Conservation (phyloP, 2,888 invertebrate species). For the Pseudoips prasinana region DNA sequence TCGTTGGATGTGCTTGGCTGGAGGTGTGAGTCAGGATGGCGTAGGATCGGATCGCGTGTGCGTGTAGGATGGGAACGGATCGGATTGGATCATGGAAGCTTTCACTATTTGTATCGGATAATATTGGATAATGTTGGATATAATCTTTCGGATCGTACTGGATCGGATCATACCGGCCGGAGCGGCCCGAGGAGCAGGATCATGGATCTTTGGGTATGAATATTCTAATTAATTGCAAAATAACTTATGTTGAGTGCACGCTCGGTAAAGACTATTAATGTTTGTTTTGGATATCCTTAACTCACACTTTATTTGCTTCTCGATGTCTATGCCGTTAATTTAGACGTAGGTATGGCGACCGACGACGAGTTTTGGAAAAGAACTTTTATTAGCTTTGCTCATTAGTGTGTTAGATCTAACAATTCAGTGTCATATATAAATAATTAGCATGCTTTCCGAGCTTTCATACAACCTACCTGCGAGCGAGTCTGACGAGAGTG, state of each 20-base stretch:
- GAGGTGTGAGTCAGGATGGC: conserved; percentile 63
- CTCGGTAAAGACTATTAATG: conserved; percentile 59
- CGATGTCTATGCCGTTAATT: conserved; percentile 54
- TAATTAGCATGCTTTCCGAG: conserved; percentile 58
- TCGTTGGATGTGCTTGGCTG: conserved; percentile 70
- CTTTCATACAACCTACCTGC: conserved; percentile 41
- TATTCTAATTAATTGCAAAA: conserved; percentile 70
- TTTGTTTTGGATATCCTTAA: conserved; percentile 58
- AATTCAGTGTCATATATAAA: conserved; percentile 40
- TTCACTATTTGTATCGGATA: not conserved
- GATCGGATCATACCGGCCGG: conserved; percentile 48
- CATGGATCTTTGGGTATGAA: conserved; percentile 75
- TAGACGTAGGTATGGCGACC: conserved; percentile 40
- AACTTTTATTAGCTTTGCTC: conserved; percentile 48
- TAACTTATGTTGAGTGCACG: conserved; percentile 76
- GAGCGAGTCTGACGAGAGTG: conserved; percentile 6
- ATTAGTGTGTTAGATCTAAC: conserved; percentile 58
- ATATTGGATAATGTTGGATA: conserved; percentile 13
- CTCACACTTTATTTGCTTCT: conserved; percentile 68
- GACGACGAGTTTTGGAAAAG: conserved; percentile 25
- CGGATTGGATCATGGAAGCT: conserved; percentile 22
- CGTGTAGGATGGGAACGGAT: conserved; percentile 41
- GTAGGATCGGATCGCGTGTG: conserved; percentile 40
- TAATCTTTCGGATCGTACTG: conserved; percentile 39
- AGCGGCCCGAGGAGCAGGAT: conserved; percentile 19